Conservation (phyloP, 2,113 vertebrate genomes). For the Alligator mississippiensis region DNA sequence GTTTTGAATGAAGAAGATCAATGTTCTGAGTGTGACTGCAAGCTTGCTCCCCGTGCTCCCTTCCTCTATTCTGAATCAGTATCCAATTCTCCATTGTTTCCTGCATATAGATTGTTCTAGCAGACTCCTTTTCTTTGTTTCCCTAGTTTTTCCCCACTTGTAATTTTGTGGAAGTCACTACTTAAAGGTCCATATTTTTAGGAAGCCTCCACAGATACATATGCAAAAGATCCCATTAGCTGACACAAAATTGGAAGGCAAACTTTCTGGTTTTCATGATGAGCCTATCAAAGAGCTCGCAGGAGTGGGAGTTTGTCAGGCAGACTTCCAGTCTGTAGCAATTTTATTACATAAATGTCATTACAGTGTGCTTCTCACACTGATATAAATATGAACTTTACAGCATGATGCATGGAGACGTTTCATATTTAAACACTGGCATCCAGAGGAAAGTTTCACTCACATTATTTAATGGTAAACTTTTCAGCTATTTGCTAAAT, state of each 20-base stretch:
- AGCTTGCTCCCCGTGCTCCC: not conserved
- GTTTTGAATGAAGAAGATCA: not conserved
- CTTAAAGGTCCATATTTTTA: conserved; percentile 1
- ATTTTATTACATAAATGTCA: conserved; percentile 34
- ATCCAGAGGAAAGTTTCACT: conserved; percentile 74
- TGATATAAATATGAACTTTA: conserved; percentile 74
- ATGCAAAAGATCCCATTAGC: not conserved
- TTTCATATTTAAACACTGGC: conserved; percentile 73
- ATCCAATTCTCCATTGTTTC: not conserved
- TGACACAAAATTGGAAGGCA: not conserved
- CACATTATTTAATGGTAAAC: conserved; percentile 68
- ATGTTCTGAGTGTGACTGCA: not conserved
- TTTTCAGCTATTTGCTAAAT: conserved; percentile 51
- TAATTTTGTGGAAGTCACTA: not conserved
- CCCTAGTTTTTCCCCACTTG: not conserved
- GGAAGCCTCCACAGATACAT: not conserved
- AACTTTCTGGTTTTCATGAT: not conserved
- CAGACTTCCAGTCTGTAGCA: conserved; percentile 43
- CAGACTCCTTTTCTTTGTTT: not conserved
- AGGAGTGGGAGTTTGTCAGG: conserved; percentile 42
- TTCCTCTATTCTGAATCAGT: not conserved
- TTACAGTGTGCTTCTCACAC: conserved; percentile 59
- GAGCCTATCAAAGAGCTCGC: not conserved
- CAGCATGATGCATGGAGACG: conserved; percentile 59
- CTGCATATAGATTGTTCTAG: not conserved